phyloP scores from a whole-genome alignment of 2,797 vertebrate genomes.

The Tapirus indicus region DNA sequence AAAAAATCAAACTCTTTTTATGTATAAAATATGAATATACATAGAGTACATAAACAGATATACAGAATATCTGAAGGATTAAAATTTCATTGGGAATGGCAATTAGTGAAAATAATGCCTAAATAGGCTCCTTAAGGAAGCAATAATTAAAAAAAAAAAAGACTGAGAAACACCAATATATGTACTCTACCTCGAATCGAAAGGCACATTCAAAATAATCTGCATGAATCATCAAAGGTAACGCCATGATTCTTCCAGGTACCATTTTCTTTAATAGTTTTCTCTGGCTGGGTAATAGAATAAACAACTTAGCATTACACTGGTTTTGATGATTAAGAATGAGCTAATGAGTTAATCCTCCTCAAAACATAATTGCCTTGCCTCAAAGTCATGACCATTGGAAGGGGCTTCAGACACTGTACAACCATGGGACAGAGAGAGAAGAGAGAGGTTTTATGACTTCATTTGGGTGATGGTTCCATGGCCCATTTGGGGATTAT shows the following conservation, averaged over 20 bases:
- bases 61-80: not conserved
- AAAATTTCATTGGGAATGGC: not conserved
- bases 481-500: not conserved
- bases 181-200: too few species aligned
- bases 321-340: not conserved
- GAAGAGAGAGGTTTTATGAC: not conserved
- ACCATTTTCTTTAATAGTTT: not conserved
- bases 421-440: accelerated
- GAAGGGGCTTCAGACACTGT: not conserved
- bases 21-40: not conserved
- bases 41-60: too few species aligned
- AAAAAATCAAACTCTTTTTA: not conserved
- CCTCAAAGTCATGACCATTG: not conserved
- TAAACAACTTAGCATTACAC: accelerated
- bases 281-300: too few species aligned
- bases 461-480: not conserved
- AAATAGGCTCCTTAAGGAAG: not conserved
- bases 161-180: not conserved
- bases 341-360: not conserved
- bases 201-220: not conserved
- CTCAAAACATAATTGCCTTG: not conserved
- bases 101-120: not conserved
- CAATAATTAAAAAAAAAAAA: not conserved
- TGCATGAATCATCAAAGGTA: not conserved
- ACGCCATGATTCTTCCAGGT: not conserved